Base-by-base conservation (phyloP, 2,888 invertebrate species). In the Agrotis exclamationis region DNA sequence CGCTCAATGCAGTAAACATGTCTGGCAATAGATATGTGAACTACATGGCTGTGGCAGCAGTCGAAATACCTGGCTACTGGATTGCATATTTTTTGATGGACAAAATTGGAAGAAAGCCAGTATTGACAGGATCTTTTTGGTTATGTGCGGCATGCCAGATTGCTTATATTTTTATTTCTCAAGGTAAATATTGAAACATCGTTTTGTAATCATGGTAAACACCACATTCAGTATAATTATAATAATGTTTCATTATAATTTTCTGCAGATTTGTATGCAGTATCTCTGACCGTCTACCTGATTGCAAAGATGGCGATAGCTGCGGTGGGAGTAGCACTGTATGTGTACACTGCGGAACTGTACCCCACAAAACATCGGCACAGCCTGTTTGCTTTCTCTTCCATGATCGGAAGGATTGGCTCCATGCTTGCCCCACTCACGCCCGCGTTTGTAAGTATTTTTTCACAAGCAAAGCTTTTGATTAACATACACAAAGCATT, bases 21-120 rank as follows among this genome's bases (percentile, higher is more conserved):
- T 96, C 96, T 0, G 97, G 97, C 3, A 97, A 97, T 86, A 95
- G 96, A 77, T 97, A 97, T 86, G 63, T 97, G 20, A 97, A 97
- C 90, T 98, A 97, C 83, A 96, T 97, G 20, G 91, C 97, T 24
- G 97, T 97, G 3, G 92, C 96, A 0, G 89, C 96, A 0, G 96
- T 97, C 1, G 98, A 98, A 88, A 97, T 98, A 58, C 98, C 98
- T 0, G 98, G 97, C 0, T 97, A 97, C 84, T 93, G 97, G 84
- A 86, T 96, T 28, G 97, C 97, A 0, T 96, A 96, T 70, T 87
- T 97, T 11, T 88, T 97, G 18, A 94, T 97, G 86, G 97, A 97
- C 76, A 94, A 91, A 65, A 89, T 97, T 16, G 97, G 97, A 3
- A 93, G 97, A 76, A 96, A 97, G 76, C 94, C 96, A 9, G 97